These are phyloP conservation scores for Drymodes brunneopygia DNA, from an alignment of 2,113 vertebrate genomes.

Conservation along the genomic window DNA sequence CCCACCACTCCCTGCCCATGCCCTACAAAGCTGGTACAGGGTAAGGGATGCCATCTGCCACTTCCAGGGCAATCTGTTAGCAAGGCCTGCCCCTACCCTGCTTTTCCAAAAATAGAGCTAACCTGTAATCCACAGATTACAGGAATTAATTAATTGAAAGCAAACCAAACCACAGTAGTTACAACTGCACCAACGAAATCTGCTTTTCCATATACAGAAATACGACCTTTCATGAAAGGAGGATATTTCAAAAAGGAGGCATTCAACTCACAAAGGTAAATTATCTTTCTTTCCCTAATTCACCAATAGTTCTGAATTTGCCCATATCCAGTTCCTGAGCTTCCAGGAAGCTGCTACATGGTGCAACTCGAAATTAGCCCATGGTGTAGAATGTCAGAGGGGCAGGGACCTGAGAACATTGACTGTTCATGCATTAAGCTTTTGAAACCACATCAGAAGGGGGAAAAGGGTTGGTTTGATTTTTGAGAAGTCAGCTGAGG, in stretches of 20 bases:
- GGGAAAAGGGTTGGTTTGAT: not conserved
- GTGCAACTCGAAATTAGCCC: not conserved
- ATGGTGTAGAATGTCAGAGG: not conserved
- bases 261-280: not conserved
- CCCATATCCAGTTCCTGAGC: not conserved
- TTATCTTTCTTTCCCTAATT: not conserved
- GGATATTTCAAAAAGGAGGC: not conserved
- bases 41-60: slow-evolving; percentile 1
- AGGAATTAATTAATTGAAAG: not conserved
- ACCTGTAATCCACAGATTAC: slow-evolving; percentile 16
- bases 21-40: not conserved
- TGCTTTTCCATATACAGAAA: not conserved
- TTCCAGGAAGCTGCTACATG: not conserved
- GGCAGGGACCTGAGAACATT: not conserved
- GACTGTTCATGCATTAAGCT: not conserved
- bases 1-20: not conserved
- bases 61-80: not conserved
- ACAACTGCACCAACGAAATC: not conserved
- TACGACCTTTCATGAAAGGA: rapidly evolving
- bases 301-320: not conserved
- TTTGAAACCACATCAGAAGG: not conserved
- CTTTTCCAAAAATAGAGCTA: slow-evolving; percentile 2
- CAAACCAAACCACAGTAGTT: not conserved
- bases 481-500: not conserved
- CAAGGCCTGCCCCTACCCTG: not conserved